These are phyloP conservation scores for Margarornis squamiger DNA, from an alignment of 2,797 vertebrate genomes.

Conservation along the genomic window DNA sequence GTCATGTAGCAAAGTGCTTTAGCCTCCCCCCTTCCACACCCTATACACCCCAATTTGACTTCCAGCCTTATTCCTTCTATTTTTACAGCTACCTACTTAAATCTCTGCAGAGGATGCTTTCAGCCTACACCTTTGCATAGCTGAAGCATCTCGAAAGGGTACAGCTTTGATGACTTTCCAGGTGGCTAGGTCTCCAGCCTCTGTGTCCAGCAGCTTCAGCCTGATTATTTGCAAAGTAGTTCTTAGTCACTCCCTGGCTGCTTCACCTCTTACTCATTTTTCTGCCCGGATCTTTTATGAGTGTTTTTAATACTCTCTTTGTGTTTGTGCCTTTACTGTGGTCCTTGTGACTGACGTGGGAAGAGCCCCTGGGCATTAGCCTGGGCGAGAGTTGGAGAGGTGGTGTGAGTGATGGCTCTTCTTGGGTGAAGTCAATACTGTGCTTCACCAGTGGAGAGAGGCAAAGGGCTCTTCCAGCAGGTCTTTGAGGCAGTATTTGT, in stretches of 20 bases:
- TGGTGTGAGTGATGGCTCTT: background rate
- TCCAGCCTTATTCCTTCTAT: background rate
- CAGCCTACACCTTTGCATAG: fast-evolving
- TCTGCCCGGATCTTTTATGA: fast-evolving
- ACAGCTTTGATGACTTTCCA: background rate
- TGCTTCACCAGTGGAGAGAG: background rate
- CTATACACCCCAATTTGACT: background rate
- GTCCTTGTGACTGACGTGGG: background rate
- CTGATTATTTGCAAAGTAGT: background rate
- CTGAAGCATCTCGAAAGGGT: background rate
- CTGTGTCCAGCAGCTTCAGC: background rate
- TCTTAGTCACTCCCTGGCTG: background rate
- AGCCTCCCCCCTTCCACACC: background rate
- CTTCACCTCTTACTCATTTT: background rate
- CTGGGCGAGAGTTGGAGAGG: background rate
- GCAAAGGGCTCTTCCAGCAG: background rate
- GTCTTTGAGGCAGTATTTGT: background rate
- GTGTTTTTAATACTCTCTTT: background rate
- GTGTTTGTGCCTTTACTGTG: background rate
- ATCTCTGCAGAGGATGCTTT: background rate
- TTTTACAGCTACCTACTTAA: background rate
- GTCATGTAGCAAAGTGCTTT: background rate
- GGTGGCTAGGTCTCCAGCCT: background rate
- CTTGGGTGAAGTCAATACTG: background rate
- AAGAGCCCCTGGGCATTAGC: background rate